Evolutionary conservation across 2,888 invertebrate genomes (phyloP), one percentile per base, ranked within the genome.

Genomic region (Eilema griseolum): DNA sequence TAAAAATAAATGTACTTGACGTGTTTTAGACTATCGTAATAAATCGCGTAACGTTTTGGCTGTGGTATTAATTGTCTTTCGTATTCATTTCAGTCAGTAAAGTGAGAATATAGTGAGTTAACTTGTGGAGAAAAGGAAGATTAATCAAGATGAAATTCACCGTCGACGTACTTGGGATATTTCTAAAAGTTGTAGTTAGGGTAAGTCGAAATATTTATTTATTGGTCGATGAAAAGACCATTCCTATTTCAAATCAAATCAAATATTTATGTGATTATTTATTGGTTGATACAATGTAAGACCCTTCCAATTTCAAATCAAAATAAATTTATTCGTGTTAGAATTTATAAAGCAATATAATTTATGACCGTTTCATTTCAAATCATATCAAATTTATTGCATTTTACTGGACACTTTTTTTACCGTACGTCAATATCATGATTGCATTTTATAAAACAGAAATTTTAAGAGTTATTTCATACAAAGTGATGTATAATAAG

Each of bases 161-260:
- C 0, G 89, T 95, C 65, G 95, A 95, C 72, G 95, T 95, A 24
- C 84, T 95, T 89, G 95, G 95, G 74, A 91, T 95, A 77, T 95
- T 95, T 85, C 90, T 95, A 73, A 95, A 95, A 92, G 92, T 95
- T 74, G 95, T 95, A 66, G 84, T 95, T 83, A 95, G 87, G 94
- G 95, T 95, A 89, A 91, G 94, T 92, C 72, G 56, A 71, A 52
- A 52, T n/a, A 52, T 52, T 59, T 59, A 24, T 59, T 59, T 23
- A 5, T 14, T 59, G 23, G 3, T 20, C 57, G 23, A 26, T 59
- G 5, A 14, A 20, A 12, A 59, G 14, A 57, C 24, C 8, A 5
- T 52, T 52, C 52, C n/a, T n/a, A 52, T 59, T 28, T 59, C 8
- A 59, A 59, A 59, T 24, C 14, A 59, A 59, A 7, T 59, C 26